These are phyloP conservation scores for Tyrannus savana DNA, from an alignment of 2,113 vertebrate genomes.

Conservation along the genomic window DNA sequence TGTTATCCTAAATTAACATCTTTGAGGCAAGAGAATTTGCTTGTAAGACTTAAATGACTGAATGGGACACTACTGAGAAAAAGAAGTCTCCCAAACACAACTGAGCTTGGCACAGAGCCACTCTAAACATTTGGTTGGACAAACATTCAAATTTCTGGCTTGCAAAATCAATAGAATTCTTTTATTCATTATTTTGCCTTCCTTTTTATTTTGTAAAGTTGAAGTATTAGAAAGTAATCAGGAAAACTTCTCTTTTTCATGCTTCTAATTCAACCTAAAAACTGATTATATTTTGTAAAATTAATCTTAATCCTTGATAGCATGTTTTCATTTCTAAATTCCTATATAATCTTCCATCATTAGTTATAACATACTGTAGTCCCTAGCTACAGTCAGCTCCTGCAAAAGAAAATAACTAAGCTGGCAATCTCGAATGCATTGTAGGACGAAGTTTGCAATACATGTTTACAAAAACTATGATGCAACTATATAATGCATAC, in stretches of 20 bases:
- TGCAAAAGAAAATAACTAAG: neutral
- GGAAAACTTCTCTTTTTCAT: neutral
- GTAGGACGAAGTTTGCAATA: neutral
- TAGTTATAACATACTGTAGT: neutral
- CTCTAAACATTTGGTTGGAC: constrained; percentile 5
- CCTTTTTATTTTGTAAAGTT: constrained; percentile 13
- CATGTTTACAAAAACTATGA: neutral
- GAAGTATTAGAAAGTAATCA: neutral
- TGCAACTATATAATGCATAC: neutral
- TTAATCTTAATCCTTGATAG: neutral
- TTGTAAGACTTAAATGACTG: constrained; percentile 3
- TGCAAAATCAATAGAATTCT: neutral
- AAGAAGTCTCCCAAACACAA: neutral
- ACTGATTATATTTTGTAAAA: neutral
- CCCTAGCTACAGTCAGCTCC: neutral
- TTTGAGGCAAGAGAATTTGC: neutral
- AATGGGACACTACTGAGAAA: neutral
- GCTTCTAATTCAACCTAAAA: neutral
- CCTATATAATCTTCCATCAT: neutral
- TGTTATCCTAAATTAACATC: neutral
- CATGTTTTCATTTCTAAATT: neutral
- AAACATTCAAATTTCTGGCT: neutral
- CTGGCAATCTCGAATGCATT: neutral
- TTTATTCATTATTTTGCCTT: constrained; percentile 12
- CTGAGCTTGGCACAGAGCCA: neutral